Evolutionary conservation across 2,888 invertebrate genomes (phyloP).

Genomic region (Zhuqinia jingwanae): DNA sequence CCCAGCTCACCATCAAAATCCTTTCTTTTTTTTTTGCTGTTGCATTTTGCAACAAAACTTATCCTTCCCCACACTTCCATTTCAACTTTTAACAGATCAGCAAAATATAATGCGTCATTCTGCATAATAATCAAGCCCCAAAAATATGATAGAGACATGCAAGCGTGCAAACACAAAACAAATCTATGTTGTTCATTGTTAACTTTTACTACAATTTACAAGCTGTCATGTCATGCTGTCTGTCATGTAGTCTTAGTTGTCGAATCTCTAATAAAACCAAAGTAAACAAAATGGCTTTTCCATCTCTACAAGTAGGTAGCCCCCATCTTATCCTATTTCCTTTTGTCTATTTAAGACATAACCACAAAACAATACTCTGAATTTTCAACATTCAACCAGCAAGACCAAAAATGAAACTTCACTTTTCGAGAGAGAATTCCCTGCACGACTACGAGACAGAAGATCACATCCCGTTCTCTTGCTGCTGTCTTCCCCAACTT

Average conservation of each 20-base stretch:
- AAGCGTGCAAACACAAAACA: no score
- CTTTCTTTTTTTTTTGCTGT: no score
- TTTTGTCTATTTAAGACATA: constrained; percentile 8
- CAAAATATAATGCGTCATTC: no score
- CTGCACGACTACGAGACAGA: background rate
- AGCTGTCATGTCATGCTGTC: constrained; percentile 22
- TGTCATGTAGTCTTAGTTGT: background rate
- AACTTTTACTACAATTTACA: background rate
- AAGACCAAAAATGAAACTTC: background rate
- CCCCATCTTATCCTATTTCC: background rate
- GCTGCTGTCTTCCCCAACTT: background rate
- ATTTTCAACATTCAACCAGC: background rate
- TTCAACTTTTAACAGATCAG: no score
- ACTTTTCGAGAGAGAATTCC: background rate
- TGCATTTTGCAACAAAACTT: no score
- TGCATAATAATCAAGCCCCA: no score
- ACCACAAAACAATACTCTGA: background rate
- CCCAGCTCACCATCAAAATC: background rate
- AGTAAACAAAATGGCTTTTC: constrained; percentile 10
- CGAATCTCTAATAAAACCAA: background rate
- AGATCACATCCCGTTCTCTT: constrained; percentile 13
- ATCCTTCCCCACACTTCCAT: background rate
- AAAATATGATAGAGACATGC: no score
- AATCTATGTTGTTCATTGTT: background rate
- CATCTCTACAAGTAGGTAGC: background rate